These are phyloP conservation scores for Drymodes brunneopygia DNA, from an alignment of 2,113 vertebrate genomes.

Conservation along the genomic window DNA sequence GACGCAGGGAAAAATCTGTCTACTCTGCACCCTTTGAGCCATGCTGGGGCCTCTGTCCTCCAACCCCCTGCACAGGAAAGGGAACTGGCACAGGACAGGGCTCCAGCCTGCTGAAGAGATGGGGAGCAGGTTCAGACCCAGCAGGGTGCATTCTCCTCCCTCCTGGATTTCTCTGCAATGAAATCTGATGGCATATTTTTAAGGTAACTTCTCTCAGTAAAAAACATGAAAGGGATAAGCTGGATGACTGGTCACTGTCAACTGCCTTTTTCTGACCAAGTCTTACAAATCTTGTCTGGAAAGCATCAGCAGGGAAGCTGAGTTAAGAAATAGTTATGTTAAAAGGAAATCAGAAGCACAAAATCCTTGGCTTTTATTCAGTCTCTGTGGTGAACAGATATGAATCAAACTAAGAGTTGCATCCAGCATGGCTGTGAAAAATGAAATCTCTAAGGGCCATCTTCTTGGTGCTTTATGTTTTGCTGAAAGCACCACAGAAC, in stretches of 20 bases:
- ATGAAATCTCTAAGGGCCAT: neutral
- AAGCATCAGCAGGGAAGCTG: constrained; percentile 3
- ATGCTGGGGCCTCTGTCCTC: neutral
- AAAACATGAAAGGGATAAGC: neutral
- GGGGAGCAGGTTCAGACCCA: neutral
- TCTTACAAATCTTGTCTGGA: neutral
- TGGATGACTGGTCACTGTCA: neutral
- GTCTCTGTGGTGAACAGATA: neutral
- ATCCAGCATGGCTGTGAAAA: constrained; percentile 20
- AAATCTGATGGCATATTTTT: neutral
- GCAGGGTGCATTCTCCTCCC: neutral
- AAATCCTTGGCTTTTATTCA: constrained; percentile 21
- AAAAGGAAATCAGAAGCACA: constrained; percentile 18
- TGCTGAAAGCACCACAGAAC: constrained; percentile 15
- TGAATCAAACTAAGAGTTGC: constrained; percentile 7
- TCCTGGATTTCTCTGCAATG: neutral
- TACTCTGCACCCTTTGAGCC: neutral
- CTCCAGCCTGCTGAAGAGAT: neutral
- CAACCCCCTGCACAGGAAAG: neutral
- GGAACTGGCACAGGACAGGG: neutral
- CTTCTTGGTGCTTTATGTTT: constrained; percentile 7
- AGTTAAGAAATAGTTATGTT: neutral
- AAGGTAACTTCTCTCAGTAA: neutral
- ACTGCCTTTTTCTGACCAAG: neutral
- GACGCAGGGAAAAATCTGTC: neutral